Conservation (phyloP, 1,140 invertebrate genomes). For the Eciton burchellii region DNA sequence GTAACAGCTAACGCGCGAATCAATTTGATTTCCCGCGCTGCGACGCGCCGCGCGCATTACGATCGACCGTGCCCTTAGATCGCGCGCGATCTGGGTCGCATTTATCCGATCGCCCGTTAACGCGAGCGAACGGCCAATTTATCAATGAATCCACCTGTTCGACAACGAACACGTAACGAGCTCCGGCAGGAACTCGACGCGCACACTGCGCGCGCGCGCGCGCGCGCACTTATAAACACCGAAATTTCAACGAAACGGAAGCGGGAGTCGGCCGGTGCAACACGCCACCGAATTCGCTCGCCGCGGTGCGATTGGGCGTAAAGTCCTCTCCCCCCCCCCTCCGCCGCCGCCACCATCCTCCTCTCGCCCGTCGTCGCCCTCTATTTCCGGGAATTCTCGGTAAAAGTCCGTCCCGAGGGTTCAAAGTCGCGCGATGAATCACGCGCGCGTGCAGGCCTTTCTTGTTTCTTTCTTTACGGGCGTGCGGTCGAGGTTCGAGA, state of each 20-base stretch:
- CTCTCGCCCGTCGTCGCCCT: neutral
- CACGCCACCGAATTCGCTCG: neutral
- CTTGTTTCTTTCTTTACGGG: constrained; percentile 28
- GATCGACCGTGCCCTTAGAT: constrained; percentile 50
- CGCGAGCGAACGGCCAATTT: constrained; percentile 28
- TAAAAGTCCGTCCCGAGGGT: neutral
- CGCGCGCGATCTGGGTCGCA: constrained; percentile 38
- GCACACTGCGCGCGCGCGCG: too few relatives aligned
- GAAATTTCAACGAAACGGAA: neutral
- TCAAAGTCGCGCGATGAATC: constrained; percentile 68
- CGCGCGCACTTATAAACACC: neutral
- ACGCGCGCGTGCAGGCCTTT: constrained; percentile 11
- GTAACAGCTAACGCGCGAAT: neutral
- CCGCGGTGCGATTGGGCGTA: too few relatives aligned
- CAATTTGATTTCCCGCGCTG: neutral
- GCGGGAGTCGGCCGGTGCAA: neutral
- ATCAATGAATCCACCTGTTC: constrained; percentile 49
- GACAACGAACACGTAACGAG: neutral
- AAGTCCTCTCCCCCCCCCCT: too few relatives aligned
- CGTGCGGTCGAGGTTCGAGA: neutral
- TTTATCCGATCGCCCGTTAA: constrained; percentile 44
- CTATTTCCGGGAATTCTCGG: neutral
- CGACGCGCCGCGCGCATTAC: neutral
- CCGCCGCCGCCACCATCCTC: too few relatives aligned
- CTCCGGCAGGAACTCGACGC: neutral